Evolutionary conservation across 2,113 vertebrate genomes (phyloP), one percentile per base, ranked within the genome.

Genomic region (Phalacrocorax pelagicus): DNA sequence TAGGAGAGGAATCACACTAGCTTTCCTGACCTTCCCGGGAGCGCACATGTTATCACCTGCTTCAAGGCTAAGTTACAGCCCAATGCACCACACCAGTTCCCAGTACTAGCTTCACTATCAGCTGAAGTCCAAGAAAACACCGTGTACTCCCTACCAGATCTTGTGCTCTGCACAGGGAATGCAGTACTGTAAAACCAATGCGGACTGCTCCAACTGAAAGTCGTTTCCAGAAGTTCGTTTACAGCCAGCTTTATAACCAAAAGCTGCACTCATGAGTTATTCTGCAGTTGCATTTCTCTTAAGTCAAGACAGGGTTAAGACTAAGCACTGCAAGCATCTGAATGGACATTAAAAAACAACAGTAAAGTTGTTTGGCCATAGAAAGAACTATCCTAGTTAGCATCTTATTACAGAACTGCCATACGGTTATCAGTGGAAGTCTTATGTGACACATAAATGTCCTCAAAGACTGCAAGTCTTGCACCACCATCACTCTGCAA

Each of bases 131-230:
- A 32, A 81, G 32, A 80, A 86, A 75, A 15, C 58, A n/a, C 15
- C 30, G 15, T 14, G 62, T n/a, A 46, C 2, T 70, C 27, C 27
- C 32, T 19, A 8, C 5, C 20, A 13, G 17, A 71, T 15, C 40
- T 29, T 11, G 4, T 27, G 20, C 17, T 38, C 38, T 30, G 4
- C 44, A 55, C 34, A 83, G 34, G 24, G 14, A 71, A 54, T 3
- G 3, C 42, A 63, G 6, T 15, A 38, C 6, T 38, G 29, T 6
- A 63, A 55, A 18, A 63, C 4, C 8, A 29, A 2, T 5, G 19
- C 0, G 0, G 3, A 15, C 42, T 32, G 9, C 6, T 62, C 46
- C 54, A 54, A 20, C 1, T 46, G 24, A 26, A 74, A 84, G 69
- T n/a, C 1, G 49, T 3, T 74, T 26, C 34, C 20, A n/a, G 58